Base-by-base conservation (phyloP, 2,113 vertebrate species). In the Vanacampus margaritifer region DNA sequence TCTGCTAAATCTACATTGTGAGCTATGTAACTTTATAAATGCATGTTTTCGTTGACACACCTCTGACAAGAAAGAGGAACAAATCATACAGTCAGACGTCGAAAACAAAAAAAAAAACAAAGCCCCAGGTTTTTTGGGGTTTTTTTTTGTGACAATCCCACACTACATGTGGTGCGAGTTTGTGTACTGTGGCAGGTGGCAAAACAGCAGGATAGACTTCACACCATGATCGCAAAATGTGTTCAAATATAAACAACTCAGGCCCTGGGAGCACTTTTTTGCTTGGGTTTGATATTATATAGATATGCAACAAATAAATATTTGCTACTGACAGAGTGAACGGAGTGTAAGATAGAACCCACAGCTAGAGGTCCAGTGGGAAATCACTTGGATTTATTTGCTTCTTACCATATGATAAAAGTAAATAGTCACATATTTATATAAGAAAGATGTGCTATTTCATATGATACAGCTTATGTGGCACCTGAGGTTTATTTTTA, bases 1-100 rank as follows among this genome's bases (percentile, higher is more conserved):
- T 74, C 68, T 76, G 67, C 72, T 71, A 82, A 74, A 64, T 77
- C 73, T 63, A 77, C 75, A 78, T 65, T 61, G 24, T 67, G 58
- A 79, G 74, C 72, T 65, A 35, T 64, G 36, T n/a, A 78, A 74
- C 28, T 75, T 67, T 48, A 60, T 23, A 56, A 75, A 71, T 69
- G 16, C 6, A 61, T 60, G 69, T 69, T 56, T 32, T 17, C 6
- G 19, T 57, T 32, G 26, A 32, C 16, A 16, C 16, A 32, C 14
- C 36, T 24, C 8, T 28, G 36, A 60, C 13, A 64, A 16, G 26
- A 69, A 68, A 51, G 58, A 1, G 7, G 3, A n/a, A 41, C 71
- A 54, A 21, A 14, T 19, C 28, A 41, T 0, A 35, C 36, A 19
- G 19, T 60, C 58, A 60, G 58, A 60, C 5, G 11, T 59, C 21